These are phyloP conservation scores for Cosmorhoe ocellata DNA, from an alignment of 2,888 invertebrate species.

Conservation along the genomic window DNA sequence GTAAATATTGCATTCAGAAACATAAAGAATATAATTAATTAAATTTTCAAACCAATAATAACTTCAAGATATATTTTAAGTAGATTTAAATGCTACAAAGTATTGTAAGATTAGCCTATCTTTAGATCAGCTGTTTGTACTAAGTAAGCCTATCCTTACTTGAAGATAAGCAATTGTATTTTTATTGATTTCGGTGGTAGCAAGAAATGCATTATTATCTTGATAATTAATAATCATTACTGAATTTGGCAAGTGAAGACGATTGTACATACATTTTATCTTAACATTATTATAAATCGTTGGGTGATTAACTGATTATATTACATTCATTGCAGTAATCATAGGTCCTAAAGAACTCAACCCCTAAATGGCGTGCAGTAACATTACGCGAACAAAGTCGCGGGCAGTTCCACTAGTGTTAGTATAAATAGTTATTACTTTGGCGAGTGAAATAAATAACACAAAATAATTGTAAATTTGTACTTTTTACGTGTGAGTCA, in stretches of 20 bases:
- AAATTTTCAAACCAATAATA: slow-evolving; percentile 32
- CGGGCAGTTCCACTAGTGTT: too few relatives aligned
- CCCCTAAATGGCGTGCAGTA: too few relatives aligned
- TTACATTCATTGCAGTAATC: too few relatives aligned
- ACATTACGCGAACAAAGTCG: too few relatives aligned
- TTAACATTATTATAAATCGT: too few relatives aligned
- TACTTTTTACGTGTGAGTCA: slow-evolving; percentile 57
- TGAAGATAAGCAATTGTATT: slow-evolving; percentile 36
- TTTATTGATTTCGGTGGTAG: slow-evolving; percentile 48
- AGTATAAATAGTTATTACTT: slow-evolving; percentile 47
- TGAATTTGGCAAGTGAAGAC: slow-evolving; percentile 3
- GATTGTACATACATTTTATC: not conserved
- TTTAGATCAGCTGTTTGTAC: too few relatives aligned
- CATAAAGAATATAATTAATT: slow-evolving; percentile 39
- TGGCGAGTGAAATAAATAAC: slow-evolving; percentile 60
- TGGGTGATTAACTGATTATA: too few relatives aligned
- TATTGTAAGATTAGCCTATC: not conserved
- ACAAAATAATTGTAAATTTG: slow-evolving; percentile 47
- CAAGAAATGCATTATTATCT: slow-evolving; percentile 20
- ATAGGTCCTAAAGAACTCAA: too few relatives aligned
- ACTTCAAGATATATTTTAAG: slow-evolving; percentile 37
- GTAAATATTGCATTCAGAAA: slow-evolving; percentile 48
- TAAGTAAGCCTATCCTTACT: slow-evolving; percentile 28
- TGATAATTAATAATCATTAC: not conserved
- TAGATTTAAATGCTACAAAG: too few relatives aligned